Base-by-base conservation (phyloP, 2,888 invertebrate genomes). In the Leucophenga montana region DNA sequence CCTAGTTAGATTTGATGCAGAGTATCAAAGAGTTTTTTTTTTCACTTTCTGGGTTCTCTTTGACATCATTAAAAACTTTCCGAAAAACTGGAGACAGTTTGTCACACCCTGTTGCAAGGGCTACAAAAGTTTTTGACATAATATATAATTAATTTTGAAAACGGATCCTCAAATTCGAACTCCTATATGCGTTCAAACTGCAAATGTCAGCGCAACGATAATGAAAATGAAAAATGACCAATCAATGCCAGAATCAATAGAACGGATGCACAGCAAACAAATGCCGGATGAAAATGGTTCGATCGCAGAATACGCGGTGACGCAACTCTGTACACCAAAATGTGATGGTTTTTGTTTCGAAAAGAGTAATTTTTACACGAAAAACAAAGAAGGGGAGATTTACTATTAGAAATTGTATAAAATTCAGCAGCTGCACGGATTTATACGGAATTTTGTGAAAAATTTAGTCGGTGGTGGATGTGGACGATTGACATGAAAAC, bases 201-300 rank as follows among this genome's bases (percentile, higher is more conserved):
- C 80, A 80, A 81, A 81, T 79, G 82, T 83, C 85, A 86, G 67
- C 73, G 82, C 71, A 74, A 57, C 75, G 72, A 83, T n/a, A 64
- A 86, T 87, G 87, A 83, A 22, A 64, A 86, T 87, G 87, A 87
- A 88, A 87, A 87, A 87, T 87, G 85, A 86, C 86, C 88, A 87
- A 83, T 85, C 86, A 84, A 84, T 83, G 86, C 75, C 78, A 77
- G 77, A 77, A 80, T 82, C 83, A 71, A 77, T 82, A 13, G 44
- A 39, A 66, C 20, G n/a, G 31, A 33, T 53, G 50, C 18, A 5
- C 27, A 65, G 13, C 18, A 46, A 33, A 66, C 53, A 53, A 66
- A 66, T 18, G 53, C 31, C 16, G 31, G 31, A 57, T 57, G 20
- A 57, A n/a, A 27, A 22, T 57, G 14, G 8, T 27, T 57, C 50